These are phyloP conservation scores for Thelaira solivaga DNA, from an alignment of 2,888 invertebrate genomes.

Conservation along the genomic window DNA sequence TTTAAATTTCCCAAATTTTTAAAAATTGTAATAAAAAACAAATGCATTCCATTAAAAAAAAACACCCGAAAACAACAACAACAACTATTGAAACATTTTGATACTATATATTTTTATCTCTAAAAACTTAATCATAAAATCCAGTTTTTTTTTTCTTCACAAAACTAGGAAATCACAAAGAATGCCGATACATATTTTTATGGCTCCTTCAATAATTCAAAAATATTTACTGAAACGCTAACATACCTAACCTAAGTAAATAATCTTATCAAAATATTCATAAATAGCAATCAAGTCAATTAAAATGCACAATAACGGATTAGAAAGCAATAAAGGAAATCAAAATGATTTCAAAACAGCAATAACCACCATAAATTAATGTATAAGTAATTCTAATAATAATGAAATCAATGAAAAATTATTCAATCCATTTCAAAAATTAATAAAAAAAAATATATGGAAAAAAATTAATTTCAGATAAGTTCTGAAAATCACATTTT, in stretches of 20 bases:
- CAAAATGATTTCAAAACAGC: neutral
- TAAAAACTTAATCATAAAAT: neutral
- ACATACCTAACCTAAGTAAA: neutral
- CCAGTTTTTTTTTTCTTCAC: constrained; percentile 4
- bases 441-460: too few relatives aligned
- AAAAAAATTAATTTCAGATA: too few relatives aligned
- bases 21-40: too few relatives aligned
- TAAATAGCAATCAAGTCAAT: constrained; percentile 42
- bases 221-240: neutral
- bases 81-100: neutral
- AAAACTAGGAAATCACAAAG: constrained; percentile 36
- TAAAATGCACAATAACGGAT: constrained; percentile 33
- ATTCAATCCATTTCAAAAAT: too few relatives aligned
- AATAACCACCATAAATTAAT: neutral
- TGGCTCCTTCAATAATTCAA: neutral
- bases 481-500: too few relatives aligned
- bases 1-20: too few relatives aligned
- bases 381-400: neutral
- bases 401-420: neutral
- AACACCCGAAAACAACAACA: too few relatives aligned
- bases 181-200: constrained; percentile 50
- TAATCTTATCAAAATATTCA: constrained; percentile 39
- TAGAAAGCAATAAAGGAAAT: constrained; percentile 11
- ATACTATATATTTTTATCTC: neutral
- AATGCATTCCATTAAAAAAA: too few relatives aligned